phyloP scores from a whole-genome alignment of 2,797 vertebrate species.

The Gadopsis marmoratus region DNA sequence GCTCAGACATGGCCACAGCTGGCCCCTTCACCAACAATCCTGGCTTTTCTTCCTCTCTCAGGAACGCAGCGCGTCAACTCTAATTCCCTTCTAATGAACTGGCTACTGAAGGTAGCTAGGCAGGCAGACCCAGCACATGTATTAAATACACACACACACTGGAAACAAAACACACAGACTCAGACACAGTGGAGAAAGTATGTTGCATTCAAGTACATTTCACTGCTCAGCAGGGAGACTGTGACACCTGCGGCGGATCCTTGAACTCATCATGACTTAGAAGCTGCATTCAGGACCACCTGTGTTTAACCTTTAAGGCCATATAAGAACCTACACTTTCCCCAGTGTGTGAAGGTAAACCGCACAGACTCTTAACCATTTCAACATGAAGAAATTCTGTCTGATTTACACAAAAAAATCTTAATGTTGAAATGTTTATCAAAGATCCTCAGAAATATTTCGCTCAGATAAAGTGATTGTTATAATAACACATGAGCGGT shows the following conservation, averaged over 20 bases:
- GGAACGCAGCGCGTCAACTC: slow-evolving; percentile 72
- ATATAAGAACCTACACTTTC: slow-evolving; percentile 10
- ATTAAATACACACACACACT: slow-evolving; percentile 67
- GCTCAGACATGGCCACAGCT: slow-evolving; percentile 76
- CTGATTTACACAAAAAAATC: not conserved
- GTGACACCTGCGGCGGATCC: slow-evolving; percentile 45
- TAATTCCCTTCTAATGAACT: slow-evolving; percentile 87
- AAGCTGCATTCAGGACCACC: slow-evolving; percentile 23
- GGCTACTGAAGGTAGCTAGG: slow-evolving; percentile 69
- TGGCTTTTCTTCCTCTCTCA: slow-evolving; percentile 72
- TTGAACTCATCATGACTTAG: slow-evolving; percentile 48
- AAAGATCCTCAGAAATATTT: not conserved
- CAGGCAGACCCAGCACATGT: slow-evolving; percentile 58
- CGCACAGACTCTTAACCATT: not conserved
- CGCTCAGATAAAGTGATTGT: not conserved
- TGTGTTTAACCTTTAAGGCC: slow-evolving; percentile 27
- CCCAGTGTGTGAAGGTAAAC: not conserved
- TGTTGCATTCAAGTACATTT: slow-evolving; percentile 48
- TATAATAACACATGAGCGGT: not conserved
- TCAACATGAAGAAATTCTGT: slow-evolving; percentile 2
- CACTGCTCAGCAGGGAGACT: slow-evolving; percentile 31
- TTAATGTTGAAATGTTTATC: too few species aligned
- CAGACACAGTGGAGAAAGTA: slow-evolving; percentile 46
- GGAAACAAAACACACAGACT: slow-evolving; percentile 51
- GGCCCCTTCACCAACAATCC: slow-evolving; percentile 75